Percentiles rank a stretch among this genome's conserved stretches.
Conservation (phyloP, 2,113 vertebrate genomes). For the Urocitellus parryii region DNA sequence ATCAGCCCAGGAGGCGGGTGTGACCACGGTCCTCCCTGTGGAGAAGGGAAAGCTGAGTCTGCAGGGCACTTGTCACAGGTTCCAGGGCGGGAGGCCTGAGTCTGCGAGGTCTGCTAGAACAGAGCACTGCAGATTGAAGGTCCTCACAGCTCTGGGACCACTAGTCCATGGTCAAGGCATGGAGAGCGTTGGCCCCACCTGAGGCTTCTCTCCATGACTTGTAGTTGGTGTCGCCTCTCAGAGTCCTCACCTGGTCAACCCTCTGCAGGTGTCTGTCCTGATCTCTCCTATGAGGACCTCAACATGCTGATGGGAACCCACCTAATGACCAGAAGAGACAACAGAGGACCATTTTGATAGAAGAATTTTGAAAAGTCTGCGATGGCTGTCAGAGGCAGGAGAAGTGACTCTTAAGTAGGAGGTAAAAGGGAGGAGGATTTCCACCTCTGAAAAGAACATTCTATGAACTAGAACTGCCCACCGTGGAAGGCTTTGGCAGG, state of each 20-base stretch:
- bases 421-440: background rate
- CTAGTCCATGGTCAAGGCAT: background rate
- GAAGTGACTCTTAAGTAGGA: background rate
- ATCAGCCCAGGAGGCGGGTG: rapidly evolving
- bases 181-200: rapidly evolving
- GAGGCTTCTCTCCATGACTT: background rate
- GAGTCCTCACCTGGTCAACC: rapidly evolving
- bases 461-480: too few species aligned
- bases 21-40: rapidly evolving
- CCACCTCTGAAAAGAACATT: background rate
- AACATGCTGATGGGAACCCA: too few species aligned
- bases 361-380: background rate
- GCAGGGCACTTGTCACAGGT: rapidly evolving
- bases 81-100: rapidly evolving
- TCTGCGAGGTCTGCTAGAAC: background rate
- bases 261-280: background rate
- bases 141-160: background rate
- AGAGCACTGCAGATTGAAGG: background rate
- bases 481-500: rapidly evolving
- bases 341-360: rapidly evolving
- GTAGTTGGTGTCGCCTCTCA: background rate
- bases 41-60: background rate
- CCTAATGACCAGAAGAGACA: background rate
- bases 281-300: background rate
- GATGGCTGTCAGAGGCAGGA: background rate